Evolutionary conservation across 2,888 invertebrate species (phyloP), one percentile per base, ranked within the genome.

Genomic region (Cecidostiba fungosa): DNA sequence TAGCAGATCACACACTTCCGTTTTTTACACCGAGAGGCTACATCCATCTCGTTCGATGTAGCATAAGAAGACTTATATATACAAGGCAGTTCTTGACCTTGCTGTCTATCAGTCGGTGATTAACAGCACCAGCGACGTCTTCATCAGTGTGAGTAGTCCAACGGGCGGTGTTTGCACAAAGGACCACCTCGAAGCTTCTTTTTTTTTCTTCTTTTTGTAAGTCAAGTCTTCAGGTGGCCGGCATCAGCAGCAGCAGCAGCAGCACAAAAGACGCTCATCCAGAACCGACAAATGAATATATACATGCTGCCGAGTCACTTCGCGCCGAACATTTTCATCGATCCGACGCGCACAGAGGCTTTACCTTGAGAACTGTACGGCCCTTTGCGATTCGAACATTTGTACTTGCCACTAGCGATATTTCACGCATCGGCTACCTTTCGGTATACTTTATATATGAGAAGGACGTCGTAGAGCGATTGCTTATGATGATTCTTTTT

Each of bases 301-400:
- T 32, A 29, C 23, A 32, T 39, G 36, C 77, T 81, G 87, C 86
- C 87, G 85, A 88, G 87, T 89, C 89, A 89, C 73, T 88, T 88
- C 66, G 84, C 81, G 82, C 73, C 82, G 87, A 89, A 88, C 59
- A 77, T 59, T 59, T 77, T 90, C 89, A 89, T 89, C 86, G 89
- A 39, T 77, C 66, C 62, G 66, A 26, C 19, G 70, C 66, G 23
- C 29, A 10, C 2, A 19, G 62, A 62, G 23, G 59, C 77, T 19
- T n/a, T 26, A 6, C 32, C 19, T 59, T 54, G 59, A n/a, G 29
- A 76, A 50, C 74, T 10, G 23, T 4, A 3, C 66, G 16, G 26
- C 29, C 47, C 26, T 32, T 39, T 3, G 26, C 10, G 39, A 29
- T 72, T 0, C 43, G 26, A 29, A 32, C 59, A 77, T 77, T 77